Conservation (phyloP, 2,797 vertebrate species). For the Lithobates pipiens region DNA sequence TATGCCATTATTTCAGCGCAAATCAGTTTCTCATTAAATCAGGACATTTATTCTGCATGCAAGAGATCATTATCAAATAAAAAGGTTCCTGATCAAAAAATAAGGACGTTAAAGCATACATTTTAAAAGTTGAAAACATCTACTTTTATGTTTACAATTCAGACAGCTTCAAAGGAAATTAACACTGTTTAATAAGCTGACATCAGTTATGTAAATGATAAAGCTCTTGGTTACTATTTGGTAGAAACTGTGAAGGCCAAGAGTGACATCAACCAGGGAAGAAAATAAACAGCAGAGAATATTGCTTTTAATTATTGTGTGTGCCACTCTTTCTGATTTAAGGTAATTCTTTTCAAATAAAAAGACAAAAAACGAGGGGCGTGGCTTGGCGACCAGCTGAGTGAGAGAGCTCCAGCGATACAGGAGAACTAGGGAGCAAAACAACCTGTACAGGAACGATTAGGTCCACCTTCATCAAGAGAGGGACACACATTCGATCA, state of each 20-base stretch:
- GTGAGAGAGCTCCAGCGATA: too few species aligned
- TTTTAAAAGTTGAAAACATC: constrained; percentile 53
- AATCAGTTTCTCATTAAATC: constrained; percentile 58
- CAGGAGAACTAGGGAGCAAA: too few species aligned
- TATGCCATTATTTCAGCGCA: constrained; percentile 44
- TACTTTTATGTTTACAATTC: constrained; percentile 58
- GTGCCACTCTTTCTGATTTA: not conserved
- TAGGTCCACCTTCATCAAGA: too few species aligned
- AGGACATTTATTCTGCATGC: constrained; percentile 44
- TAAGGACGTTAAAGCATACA: constrained; percentile 39
- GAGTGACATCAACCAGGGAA: too few species aligned
- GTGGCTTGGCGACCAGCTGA: too few species aligned
- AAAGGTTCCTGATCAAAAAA: constrained; percentile 58
- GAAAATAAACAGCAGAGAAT: not conserved
- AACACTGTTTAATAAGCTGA: constrained; percentile 18
- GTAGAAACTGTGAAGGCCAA: not conserved
- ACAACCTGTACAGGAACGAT: too few species aligned
- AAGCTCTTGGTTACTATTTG: not conserved
- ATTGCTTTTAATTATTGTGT: not conserved
- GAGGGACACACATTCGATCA: too few species aligned
- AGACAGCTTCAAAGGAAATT: constrained; percentile 46
- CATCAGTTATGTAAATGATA: constrained; percentile 1
- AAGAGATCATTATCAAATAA: constrained; percentile 58
- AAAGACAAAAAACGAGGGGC: too few species aligned
- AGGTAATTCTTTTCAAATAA: too few species aligned